These are phyloP conservation scores for Mesorhabditis belari DNA, from an alignment of 2,888 invertebrate genomes.

Conservation along the genomic window DNA sequence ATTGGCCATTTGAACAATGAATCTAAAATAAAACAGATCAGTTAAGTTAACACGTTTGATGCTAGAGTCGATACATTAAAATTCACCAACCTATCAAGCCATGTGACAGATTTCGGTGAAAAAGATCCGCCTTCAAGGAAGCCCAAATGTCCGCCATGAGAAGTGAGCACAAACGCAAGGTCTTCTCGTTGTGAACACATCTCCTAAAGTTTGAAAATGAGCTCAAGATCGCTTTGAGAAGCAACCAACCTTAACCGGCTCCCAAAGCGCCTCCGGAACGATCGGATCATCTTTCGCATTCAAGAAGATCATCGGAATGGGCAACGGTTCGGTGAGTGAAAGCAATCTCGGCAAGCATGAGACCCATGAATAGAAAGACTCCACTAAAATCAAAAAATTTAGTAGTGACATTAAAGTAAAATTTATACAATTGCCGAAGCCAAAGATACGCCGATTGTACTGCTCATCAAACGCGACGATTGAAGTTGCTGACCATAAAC, in stretches of 20 bases:
- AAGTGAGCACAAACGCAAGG: slow-evolving; percentile 70
- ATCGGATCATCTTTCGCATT: slow-evolving; percentile 87
- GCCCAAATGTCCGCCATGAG: slow-evolving; percentile 88
- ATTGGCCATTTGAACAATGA: neutral
- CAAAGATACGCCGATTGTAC: slow-evolving; percentile 62
- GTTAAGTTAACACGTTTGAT: neutral
- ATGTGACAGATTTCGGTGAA: slow-evolving; percentile 77
- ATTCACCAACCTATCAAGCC: slow-evolving; percentile 82
- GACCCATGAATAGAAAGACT: slow-evolving; percentile 66
- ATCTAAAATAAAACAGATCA: neutral
- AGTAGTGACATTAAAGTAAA: too few relatives aligned
- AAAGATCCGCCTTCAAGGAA: slow-evolving; percentile 82
- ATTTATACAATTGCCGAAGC: neutral
- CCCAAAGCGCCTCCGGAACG: slow-evolving; percentile 71
- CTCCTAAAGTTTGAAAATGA: slow-evolving; percentile 7
- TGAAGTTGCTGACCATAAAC: slow-evolving; percentile 78
- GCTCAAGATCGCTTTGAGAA: neutral
- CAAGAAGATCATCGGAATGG: slow-evolving; percentile 77
- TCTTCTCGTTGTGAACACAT: slow-evolving; percentile 31
- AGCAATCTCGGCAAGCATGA: slow-evolving; percentile 54
- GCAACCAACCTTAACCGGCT: slow-evolving; percentile 58
- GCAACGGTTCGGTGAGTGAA: slow-evolving; percentile 55
- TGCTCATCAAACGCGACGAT: slow-evolving; percentile 80
- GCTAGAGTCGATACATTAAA: too few relatives aligned
- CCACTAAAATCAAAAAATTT: slow-evolving; percentile 67